Evolutionary conservation across 2,888 invertebrate genomes (phyloP), one percentile per base, ranked within the genome.

Genomic region (Agonopterix arenella): DNA sequence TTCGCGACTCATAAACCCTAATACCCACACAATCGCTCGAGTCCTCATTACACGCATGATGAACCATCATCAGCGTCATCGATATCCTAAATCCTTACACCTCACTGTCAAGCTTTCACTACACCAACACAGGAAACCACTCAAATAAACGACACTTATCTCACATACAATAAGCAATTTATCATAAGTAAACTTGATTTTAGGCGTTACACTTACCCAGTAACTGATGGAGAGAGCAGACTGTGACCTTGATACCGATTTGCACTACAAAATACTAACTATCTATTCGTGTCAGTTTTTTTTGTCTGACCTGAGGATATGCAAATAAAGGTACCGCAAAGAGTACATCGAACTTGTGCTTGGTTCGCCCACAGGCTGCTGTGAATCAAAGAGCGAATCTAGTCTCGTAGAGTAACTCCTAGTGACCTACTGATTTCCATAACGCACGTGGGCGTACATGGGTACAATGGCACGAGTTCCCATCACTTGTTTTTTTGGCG

Each of bases 371-470:
- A 85, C 84, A 61, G 58, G 44, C 56, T 48, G 56, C 46, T n/a
- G n/a, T n/a, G 60, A 66, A 73, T 80, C 84, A 83, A 81, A 82
- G 76, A 66, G 66, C 66, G 66, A 64, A 76, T 76, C 76, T 76
- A 77, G 73, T 74, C 65, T 66, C 59, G 38, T 45, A 49, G 11
- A 48, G 46, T 28, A 44, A 74, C 81, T 40, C n/a, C 40, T 72
- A 85, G 80, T 88, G 86, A 86, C 86, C 86, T 83, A 88, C 77
- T 88, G 85, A 81, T 84, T 84, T 84, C 82, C 81, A 84, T 84
- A 80, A 58, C 40, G 66, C 66, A 64, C 70, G 84, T 85, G 73
- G 85, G 86, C 67, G 83, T 66, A 60, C 43, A 37, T 11, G 36
- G 43, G 45, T 44, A 36, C 46, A 36, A 16, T 10, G 38, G 45